Percentiles rank a stretch among this genome's conserved stretches.
Conservation (phyloP, 2,797 vertebrate genomes). For the Channallabes apus region DNA sequence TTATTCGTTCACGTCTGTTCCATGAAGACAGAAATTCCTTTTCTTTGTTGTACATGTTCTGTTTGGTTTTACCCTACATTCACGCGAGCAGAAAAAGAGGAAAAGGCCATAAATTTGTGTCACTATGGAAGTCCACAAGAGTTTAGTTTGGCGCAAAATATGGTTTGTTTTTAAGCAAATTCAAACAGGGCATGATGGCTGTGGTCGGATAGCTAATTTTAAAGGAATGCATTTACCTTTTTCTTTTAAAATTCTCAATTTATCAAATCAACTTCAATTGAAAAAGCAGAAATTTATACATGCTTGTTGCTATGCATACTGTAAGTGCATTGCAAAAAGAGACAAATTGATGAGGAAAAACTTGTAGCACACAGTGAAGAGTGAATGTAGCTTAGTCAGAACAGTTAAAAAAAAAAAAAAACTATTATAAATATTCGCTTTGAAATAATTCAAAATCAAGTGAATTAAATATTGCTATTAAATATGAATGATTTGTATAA, state of each 20-base stretch:
- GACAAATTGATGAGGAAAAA: background rate
- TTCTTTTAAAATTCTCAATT: background rate
- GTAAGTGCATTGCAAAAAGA: background rate
- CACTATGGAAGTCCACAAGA: background rate
- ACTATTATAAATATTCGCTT: background rate
- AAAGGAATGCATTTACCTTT: background rate
- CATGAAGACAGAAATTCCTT: background rate
- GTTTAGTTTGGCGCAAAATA: too few species aligned
- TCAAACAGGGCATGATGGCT: background rate
- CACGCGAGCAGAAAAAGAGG: background rate
- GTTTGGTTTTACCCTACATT: background rate
- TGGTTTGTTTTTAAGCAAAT: background rate
- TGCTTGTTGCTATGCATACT: background rate
- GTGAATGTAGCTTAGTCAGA: background rate
- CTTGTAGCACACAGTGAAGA: background rate
- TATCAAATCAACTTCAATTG: background rate
- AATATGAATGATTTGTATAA: background rate
- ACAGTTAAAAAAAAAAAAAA: background rate
- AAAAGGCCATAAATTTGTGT: background rate
- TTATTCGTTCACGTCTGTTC: slow-evolving; percentile 19
- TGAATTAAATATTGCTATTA: background rate
- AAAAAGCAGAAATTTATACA: background rate
- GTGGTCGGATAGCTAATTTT: background rate
- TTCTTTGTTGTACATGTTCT: background rate
- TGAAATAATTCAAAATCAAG: background rate